A percentile compares a stretch with the other conserved stretches of the same genome.
These are phyloP conservation scores for Tipula vernalis DNA, from an alignment of 2,888 invertebrate species.

Conservation along the genomic window DNA sequence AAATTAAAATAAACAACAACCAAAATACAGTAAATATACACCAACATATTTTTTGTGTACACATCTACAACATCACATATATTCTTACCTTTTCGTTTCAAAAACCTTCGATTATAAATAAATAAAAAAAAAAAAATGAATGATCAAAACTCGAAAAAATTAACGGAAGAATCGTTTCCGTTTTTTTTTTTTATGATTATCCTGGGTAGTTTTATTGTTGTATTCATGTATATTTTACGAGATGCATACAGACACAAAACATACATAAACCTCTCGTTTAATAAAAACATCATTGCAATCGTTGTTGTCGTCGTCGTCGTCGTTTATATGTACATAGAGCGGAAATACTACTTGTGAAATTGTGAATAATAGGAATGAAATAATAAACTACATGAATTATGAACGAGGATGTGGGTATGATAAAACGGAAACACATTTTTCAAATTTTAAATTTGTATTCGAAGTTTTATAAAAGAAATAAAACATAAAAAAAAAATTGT, in stretches of 20 bases:
- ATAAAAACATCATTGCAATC: neutral
- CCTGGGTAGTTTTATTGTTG: neutral
- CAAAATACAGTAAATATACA: neutral
- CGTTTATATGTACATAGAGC: neutral
- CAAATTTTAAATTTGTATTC: neutral
- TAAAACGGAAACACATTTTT: neutral
- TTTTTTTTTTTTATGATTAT: neutral
- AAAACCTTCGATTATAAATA: neutral
- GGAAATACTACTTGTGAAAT: constrained; percentile 4
- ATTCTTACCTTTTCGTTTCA: neutral
- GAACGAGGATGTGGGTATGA: constrained; percentile 1
- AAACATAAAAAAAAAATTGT: neutral
- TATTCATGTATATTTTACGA: neutral
- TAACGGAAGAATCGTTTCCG: constrained; percentile 4
- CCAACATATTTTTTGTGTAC: neutral
- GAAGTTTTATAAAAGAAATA: neutral
- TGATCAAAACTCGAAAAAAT: neutral
- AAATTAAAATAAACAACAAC: neutral
- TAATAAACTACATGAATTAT: constrained; percentile 4
- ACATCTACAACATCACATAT: neutral
- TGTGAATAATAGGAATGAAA: constrained; percentile 4
- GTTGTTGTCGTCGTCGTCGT: neutral
- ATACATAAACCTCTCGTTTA: neutral
- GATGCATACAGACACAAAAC: neutral
- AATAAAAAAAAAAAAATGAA: neutral